A percentile compares a stretch with the other conserved stretches of the same genome.
phyloP scores from a whole-genome alignment of 2,888 invertebrate genomes.

The Plebejus anna region DNA sequence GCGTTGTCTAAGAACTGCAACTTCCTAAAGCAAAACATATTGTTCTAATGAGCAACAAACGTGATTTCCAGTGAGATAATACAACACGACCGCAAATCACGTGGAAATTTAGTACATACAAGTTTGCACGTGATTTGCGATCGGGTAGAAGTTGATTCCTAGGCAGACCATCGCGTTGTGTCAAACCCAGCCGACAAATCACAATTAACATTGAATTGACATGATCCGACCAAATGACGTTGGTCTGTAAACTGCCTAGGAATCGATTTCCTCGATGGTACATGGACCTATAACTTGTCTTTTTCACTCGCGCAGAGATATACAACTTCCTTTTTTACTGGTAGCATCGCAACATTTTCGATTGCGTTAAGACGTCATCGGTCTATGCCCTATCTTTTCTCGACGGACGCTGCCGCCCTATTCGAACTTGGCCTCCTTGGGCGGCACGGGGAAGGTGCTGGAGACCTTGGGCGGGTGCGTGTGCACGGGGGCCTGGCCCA shows the following conservation, averaged over 20 bases:
- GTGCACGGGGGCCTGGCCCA: constrained; percentile 53
- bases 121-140: too few species aligned
- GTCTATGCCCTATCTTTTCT: neutral
- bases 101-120: neutral
- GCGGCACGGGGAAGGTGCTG: constrained; percentile 34
- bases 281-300: neutral
- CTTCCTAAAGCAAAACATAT: neutral
- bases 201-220: too few species aligned
- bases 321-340: neutral
- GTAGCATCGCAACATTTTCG: neutral
- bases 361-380: neutral
- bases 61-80: neutral
- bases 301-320: too few species aligned
- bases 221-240: too few species aligned
- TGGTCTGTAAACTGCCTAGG: too few species aligned
- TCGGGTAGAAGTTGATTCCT: too few species aligned
- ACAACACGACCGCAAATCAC: neutral
- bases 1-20: neutral
- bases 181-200: too few species aligned
- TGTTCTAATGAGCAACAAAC: neutral
- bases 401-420: neutral
- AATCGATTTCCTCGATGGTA: neutral
- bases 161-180: too few species aligned
- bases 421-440: constrained; percentile 12
- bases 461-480: constrained; percentile 58